Conservation (phyloP, 1,140 invertebrate species). For the Cotesia glomerata region DNA sequence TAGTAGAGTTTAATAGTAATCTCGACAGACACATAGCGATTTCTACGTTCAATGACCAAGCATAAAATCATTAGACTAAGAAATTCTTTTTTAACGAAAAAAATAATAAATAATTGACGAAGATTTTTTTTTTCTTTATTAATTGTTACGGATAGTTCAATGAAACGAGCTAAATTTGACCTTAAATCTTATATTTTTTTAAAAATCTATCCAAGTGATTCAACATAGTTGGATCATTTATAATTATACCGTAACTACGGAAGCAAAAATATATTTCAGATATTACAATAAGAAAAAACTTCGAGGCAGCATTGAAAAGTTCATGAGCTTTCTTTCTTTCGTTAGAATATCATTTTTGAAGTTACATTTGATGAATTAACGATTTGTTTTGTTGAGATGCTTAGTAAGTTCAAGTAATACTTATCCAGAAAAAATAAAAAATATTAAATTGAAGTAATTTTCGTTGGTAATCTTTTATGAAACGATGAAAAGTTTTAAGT, state of each 20-base stretch:
- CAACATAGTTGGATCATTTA: background rate
- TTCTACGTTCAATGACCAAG: slow-evolving; percentile 22
- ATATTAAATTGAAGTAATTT: background rate
- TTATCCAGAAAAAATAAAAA: background rate
- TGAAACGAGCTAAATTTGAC: background rate
- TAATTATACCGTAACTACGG: background rate
- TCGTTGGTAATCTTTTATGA: background rate
- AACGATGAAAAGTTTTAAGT: background rate
- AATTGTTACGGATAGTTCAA: background rate
- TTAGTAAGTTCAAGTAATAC: background rate
- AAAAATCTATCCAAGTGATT: background rate
- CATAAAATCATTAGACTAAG: slow-evolving; percentile 16
- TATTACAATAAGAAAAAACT: too few relatives aligned
- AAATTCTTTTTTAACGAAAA: background rate
- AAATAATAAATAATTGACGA: background rate
- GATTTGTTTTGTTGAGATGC: too few relatives aligned
- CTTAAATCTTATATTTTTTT: background rate
- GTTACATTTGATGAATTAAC: too few relatives aligned
- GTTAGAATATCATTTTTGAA: background rate
- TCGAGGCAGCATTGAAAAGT: too few relatives aligned
- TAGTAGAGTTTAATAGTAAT: background rate
- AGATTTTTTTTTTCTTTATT: background rate
- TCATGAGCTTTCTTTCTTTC: background rate
- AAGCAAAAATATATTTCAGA: too few relatives aligned
- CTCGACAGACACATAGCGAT: background rate